Evolutionary conservation across 2,797 vertebrate genomes (phyloP).

Genomic region (Hydrophis major): DNA sequence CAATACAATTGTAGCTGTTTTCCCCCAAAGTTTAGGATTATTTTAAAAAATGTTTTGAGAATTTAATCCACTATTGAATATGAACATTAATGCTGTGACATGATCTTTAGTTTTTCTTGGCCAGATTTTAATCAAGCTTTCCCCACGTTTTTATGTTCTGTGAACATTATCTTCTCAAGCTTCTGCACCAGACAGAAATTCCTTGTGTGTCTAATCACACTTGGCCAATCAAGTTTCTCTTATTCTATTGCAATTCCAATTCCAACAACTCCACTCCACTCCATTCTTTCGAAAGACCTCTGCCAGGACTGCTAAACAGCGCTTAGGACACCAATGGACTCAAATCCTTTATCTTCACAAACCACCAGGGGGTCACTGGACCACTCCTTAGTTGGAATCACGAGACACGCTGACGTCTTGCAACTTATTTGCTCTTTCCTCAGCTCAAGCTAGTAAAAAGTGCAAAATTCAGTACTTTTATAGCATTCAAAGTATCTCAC

Average conservation of each 20-base stretch:
- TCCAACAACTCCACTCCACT: background rate
- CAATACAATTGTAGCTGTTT: background rate
- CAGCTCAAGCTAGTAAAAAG: background rate
- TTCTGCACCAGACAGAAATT: background rate
- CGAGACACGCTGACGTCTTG: background rate
- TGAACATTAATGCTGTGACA: background rate
- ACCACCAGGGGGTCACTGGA: background rate
- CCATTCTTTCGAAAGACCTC: background rate
- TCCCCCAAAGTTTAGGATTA: background rate
- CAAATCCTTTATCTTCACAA: background rate
- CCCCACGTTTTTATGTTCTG: background rate
- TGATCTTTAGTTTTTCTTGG: background rate
- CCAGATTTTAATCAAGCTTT: background rate
- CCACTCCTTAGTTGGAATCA: background rate
- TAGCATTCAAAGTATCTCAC: background rate
- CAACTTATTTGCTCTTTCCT: background rate
- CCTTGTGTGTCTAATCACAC: background rate
- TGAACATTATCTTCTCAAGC: background rate
- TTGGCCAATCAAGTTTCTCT: background rate
- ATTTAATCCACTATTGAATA: background rate
- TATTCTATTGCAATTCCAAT: background rate
- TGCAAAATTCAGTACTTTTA: background rate
- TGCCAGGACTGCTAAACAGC: background rate
- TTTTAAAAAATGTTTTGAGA: background rate
- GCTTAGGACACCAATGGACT: background rate